Evolutionary conservation across 2,797 vertebrate species (phyloP), one percentile per base, ranked within the genome.

Genomic region (Sylvilagus floridanus): DNA sequence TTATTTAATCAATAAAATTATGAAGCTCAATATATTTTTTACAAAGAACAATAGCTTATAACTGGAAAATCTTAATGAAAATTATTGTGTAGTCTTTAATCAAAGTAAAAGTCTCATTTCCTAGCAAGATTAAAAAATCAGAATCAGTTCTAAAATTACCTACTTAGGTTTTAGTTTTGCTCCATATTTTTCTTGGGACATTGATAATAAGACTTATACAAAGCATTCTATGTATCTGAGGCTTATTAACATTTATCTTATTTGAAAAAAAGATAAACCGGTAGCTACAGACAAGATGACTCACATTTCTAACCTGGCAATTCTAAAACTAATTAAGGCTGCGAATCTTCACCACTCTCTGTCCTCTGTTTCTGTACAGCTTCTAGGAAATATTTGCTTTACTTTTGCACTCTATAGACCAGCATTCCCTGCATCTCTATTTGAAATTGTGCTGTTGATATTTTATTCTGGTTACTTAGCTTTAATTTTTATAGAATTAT

Each of bases 111-210:
- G 82, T 75, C 13, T 71, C 17, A 50, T 62, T 30, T 73, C 52
- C n/a, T 85, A 79, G 13, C 14, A 93, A 90, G 21, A 2, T 94
- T 93, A 69, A 94, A 84, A 83, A 7, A 22, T 63, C 17, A 42
- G 65, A 95, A 86, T 71, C 30, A 85, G 52, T 94, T 62, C 71
- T 71, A 1, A 90, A 90, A 95, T 69, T 69, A 47, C 75, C 60
- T 88, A 47, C 47, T 83, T 94, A 65, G 35, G 24, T 72, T 6
- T 91, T 81, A 84, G 63, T 95, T 94, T 83, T 60, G 3, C 65
- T 75, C 47, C 3, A 24, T 88, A 91, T 16, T 73, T 93, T 95
- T 73, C 57, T 92, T 94, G n/a, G 5, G 77, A 1, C n/a, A 93
- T 84, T 21, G 87, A 37, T 84, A 30, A 83, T 1, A 73, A 21